Percentiles rank a stretch among this genome's conserved stretches.
Evolutionary conservation across 2,113 vertebrate genomes (phyloP).

Genomic region (Proterorhinus semilunaris): DNA sequence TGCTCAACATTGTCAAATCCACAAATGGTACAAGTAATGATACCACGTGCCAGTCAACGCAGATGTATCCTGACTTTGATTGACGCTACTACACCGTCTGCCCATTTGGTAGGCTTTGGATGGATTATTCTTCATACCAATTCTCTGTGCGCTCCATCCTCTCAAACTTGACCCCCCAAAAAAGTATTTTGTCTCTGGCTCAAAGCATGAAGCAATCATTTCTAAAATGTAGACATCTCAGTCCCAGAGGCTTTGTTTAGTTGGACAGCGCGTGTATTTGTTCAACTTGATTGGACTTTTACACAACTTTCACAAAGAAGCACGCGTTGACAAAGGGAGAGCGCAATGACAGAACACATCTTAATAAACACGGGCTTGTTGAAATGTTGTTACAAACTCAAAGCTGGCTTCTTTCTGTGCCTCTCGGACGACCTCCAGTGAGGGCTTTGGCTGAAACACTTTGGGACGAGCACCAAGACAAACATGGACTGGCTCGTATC

Average conservation of each 20-base stretch:
- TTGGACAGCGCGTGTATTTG: constrained; percentile 25
- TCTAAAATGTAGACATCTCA: constrained; percentile 45
- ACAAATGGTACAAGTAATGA: too few species aligned
- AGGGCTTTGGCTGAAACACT: constrained; percentile 16
- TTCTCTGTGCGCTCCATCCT: constrained; percentile 36
- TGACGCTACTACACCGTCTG: too few species aligned
- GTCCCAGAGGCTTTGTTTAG: constrained; percentile 36
- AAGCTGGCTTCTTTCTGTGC: not conserved
- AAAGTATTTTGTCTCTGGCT: constrained; percentile 40
- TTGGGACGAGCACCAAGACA: constrained; percentile 58
- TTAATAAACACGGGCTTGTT: constrained; percentile 8
- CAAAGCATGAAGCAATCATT: constrained; percentile 45
- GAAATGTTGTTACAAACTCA: not conserved
- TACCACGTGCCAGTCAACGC: too few species aligned
- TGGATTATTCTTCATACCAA: constrained; percentile 15
- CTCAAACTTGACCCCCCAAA: constrained; percentile 16
- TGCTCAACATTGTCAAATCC: too few species aligned
- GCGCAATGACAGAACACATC: not conserved
- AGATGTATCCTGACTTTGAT: too few species aligned
- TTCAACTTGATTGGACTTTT: constrained; percentile 14
- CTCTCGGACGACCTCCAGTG: not conserved
- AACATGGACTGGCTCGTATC: constrained; percentile 51
- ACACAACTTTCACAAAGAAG: not conserved
- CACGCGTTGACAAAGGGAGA: not conserved
- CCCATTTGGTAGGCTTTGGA: too few species aligned